Base-by-base conservation (phyloP, 2,113 vertebrate species). In the Euleptes europaea region DNA sequence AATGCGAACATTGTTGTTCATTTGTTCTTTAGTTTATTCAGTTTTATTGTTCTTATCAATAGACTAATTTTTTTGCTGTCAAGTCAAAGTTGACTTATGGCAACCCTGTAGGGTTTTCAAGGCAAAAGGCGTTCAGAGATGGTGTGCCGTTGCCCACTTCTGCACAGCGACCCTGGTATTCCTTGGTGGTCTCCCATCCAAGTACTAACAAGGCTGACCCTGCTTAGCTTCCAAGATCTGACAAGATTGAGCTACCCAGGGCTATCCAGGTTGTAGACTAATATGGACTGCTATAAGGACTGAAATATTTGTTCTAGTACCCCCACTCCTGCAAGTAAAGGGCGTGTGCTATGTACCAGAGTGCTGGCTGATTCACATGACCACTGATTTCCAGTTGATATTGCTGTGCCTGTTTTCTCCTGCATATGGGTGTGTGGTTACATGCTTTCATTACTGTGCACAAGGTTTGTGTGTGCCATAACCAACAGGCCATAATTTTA, bases 31-130 rank as follows among this genome's bases (percentile, higher is more conserved):
- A 9, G 60, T 63, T 63, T 63, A 63, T 63, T 63, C 26, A 28
- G 26, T 28, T 28, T 65, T 14, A 66, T 85, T 63, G 40, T 1
- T 79, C 47, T 40, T 89, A 80, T 67, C 82, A 86, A 78, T 84
- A 67, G 73, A 31, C 3, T 44, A 44, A 5, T 44, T 80, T 57
- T 54, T 54, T 54, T 12, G 5, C 12, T 13, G 14, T 9, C 51
- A 19, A 54, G 51, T 54, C 21, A 19, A 17, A 57, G 19, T 19
- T 19, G 6, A 57, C 54, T 57, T 57, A 3, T 57, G 51, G 14
- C 15, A 17, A 54, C 15, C 15, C 51, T 5, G 19, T 57, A 57
- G 21, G 54, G 19, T 57, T 57, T 57, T 19, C 54, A 57, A 21
- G 54, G 54, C 54, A 57, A 57, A 5, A 57, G 54, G 19, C 54